Base-by-base conservation (phyloP, 2,888 invertebrate genomes). In the Rhagonycha lutea region DNA sequence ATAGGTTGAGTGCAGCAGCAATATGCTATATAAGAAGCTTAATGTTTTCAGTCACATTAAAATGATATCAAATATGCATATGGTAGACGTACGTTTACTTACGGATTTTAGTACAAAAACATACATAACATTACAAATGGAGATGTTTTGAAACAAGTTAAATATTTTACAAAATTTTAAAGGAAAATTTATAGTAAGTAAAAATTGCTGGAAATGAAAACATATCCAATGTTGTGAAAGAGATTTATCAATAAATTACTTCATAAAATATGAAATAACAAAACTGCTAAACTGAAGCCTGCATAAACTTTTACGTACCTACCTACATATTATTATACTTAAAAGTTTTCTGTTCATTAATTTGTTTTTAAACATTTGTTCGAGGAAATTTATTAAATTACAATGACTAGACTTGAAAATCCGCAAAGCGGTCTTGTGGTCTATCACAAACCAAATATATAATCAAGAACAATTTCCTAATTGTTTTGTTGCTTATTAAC, bases 1-100 rank as follows among this genome's bases (percentile, higher is more conserved):
- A 92, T 92, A 89, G 90, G 86, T 85, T 87, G 89, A 89, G 89
- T 91, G 90, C 87, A 85, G 83, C 84, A 83, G 82, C 85, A 85
- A 86, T 86, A 86, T 85, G 86, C 86, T 85, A 85, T 85, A 85
- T 88, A 88, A 87, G 87, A 87, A 87, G 88, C 87, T 88, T 88
- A 88, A 84, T 84, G 84, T 85, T 86, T 26, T 85, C 85, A 87
- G 87, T 87, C 87, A 87, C 88, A 88, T 88, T 88, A 88, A 88
- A 88, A 88, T 87, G 87, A 83, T 86, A 88, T 88, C 87, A 88
- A 88, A 88, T 88, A 88, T 88, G 88, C 86, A 88, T 88, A 88
- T 87, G 85, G 85, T 83, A 65, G 23, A 78, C 82, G 85, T 85
- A 85, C 85, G 85, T 86, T 85, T 84, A 83, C 86, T 81, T 84